Conservation (phyloP, 92 coral and sea anemone species). For the Heliopora coerulea region DNA sequence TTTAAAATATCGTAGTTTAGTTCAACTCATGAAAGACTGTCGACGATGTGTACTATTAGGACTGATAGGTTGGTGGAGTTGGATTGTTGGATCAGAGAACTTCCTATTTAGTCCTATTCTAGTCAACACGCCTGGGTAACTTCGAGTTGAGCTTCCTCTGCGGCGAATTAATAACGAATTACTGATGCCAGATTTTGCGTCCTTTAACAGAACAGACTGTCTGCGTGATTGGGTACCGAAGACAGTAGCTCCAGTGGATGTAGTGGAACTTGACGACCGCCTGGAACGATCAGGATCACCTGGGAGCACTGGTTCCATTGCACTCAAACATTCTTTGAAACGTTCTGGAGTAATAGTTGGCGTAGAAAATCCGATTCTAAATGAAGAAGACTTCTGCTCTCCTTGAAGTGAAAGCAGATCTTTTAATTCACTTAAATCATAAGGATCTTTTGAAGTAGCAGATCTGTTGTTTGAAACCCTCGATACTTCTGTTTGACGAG, state of each 20-base stretch:
- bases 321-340: conserved; percentile 3
- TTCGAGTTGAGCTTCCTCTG: neutral
- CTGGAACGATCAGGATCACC: neutral
- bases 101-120: too few relatives aligned
- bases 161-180: neutral
- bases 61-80: neutral
- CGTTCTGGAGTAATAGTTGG: conserved; percentile 1
- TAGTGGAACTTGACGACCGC: neutral
- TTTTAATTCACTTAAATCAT: conserved; percentile 16
- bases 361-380: conserved; percentile 19
- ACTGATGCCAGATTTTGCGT: neutral
- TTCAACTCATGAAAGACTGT: neutral
- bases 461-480: too few relatives aligned
- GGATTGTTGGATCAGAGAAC: neutral
- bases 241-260: too few relatives aligned
- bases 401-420: conserved; percentile 20
- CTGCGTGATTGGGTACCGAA: too few relatives aligned
- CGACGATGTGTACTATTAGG: neutral
- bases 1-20: neutral
- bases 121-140: neutral
- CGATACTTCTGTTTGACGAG: neutral
- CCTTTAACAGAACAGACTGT: neutral
- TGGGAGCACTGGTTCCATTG: neutral
- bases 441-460: neutral
- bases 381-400: conserved; percentile 8